A percentile compares a stretch with the other conserved stretches of the same genome.
These are phyloP conservation scores for Holacanthus passer DNA, from an alignment of 2,113 vertebrate species.

Conservation along the genomic window DNA sequence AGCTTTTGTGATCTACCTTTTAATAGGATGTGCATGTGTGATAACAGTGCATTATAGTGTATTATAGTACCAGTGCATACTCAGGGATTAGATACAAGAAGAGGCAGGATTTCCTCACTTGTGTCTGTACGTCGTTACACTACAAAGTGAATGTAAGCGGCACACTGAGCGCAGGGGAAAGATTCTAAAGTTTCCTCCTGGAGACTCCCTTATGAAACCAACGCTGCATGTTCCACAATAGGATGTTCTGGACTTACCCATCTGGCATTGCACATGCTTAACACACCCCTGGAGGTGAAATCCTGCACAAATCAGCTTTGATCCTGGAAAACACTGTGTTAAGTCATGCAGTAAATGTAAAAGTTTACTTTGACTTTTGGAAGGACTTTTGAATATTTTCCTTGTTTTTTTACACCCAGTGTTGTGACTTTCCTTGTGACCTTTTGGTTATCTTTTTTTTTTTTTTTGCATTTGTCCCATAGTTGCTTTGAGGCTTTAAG, in stretches of 20 bases:
- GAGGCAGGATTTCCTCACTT: constrained; percentile 18
- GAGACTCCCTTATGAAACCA: constrained; percentile 62
- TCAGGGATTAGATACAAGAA: not conserved
- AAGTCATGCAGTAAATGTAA: not conserved
- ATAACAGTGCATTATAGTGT: not conserved
- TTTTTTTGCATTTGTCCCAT: not conserved
- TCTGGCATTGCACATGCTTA: not conserved
- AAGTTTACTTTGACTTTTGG: not conserved
- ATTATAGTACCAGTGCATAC: not conserved
- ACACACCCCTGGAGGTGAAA: constrained; percentile 17
- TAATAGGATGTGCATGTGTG: not conserved
- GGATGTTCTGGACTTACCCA: constrained; percentile 56
- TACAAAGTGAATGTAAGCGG: not conserved
- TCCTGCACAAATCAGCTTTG: constrained; percentile 5
- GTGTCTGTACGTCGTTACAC: not conserved
- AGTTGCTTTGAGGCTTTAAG: not conserved
- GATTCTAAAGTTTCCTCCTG: constrained; percentile 56
- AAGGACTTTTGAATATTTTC: constrained; percentile 13
- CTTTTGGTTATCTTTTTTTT: not conserved
- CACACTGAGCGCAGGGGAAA: not conserved
- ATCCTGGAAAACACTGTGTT: constrained; percentile 26
- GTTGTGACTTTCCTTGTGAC: not conserved
- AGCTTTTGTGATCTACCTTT: not conserved
- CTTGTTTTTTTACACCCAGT: not conserved
- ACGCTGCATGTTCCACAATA: constrained; percentile 14